Percentiles rank a stretch among this genome's conserved stretches.
Evolutionary conservation across 2,888 invertebrate genomes (phyloP).

Genomic region (Calliopum simillimum): DNA sequence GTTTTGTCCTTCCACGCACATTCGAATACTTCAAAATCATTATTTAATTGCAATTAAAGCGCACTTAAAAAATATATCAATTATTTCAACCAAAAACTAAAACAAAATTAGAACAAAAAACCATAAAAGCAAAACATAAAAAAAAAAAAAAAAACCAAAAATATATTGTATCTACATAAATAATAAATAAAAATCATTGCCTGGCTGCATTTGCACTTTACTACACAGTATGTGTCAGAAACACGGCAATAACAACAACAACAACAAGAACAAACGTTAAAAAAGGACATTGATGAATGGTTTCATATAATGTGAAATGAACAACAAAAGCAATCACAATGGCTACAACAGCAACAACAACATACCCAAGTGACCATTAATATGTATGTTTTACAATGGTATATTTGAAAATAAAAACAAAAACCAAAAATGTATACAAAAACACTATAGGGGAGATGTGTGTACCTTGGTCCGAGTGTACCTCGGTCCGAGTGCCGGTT

Average conservation of each 20-base stretch:
- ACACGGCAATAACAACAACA: constrained; percentile 5
- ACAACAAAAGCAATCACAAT: constrained; percentile 9
- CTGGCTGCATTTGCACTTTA: constrained; percentile 23
- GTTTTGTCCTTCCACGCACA: no score
- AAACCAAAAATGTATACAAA: neutral
- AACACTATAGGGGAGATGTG: no score
- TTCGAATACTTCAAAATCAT: no score
- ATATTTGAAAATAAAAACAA: constrained; percentile 14
- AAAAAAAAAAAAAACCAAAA: neutral
- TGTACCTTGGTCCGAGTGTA: no score
- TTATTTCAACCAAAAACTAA: neutral
- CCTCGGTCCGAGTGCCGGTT: no score
- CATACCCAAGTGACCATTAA: constrained; percentile 19
- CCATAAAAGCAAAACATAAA: neutral
- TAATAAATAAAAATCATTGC: constrained; percentile 25
- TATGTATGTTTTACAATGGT: constrained; percentile 6
- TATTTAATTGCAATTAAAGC: neutral
- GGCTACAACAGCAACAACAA: neutral
- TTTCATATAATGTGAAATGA: constrained; percentile 12
- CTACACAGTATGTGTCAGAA: neutral
- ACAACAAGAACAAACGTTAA: neutral
- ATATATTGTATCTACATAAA: no score
- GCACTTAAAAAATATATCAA: neutral
- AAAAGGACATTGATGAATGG: constrained; percentile 25
- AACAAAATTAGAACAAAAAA: neutral